Conservation (phyloP, 2,113 vertebrate species). For the Pelecanus crispus region DNA sequence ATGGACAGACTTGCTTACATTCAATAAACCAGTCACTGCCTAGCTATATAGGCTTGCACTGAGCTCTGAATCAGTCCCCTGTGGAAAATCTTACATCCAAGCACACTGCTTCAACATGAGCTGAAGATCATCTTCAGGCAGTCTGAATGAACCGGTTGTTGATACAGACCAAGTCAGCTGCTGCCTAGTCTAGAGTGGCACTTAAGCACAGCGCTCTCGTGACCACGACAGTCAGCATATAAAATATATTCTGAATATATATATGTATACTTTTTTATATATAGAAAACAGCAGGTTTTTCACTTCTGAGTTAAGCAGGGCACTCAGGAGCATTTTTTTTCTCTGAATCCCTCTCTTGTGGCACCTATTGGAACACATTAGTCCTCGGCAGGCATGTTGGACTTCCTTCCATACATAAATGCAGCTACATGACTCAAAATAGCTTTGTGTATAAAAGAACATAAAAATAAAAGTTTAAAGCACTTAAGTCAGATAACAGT, state of each 20-base stretch:
- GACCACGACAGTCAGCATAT: neutral
- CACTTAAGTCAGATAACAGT: neutral
- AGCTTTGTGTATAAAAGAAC: neutral
- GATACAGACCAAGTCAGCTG: neutral
- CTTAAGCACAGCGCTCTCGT: rapidly evolving
- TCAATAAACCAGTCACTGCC: neutral
- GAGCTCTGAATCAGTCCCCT: neutral
- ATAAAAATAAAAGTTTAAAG: neutral
- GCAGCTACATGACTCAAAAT: neutral
- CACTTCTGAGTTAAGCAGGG: neutral
- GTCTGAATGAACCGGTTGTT: neutral
- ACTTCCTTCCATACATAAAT: neutral
- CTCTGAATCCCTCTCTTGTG: neutral
- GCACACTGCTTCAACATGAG: neutral
- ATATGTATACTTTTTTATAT: neutral
- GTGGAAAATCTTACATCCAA: neutral
- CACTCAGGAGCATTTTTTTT: neutral
- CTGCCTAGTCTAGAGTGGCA: neutral
- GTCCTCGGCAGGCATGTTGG: neutral
- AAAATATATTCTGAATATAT: neutral
- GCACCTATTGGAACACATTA: neutral
- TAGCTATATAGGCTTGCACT: neutral
- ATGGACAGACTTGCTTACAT: neutral
- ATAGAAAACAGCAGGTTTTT: neutral
- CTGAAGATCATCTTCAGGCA: neutral